Evolutionary conservation across 2,797 vertebrate species (phyloP).

Genomic region (Eidolon dupreanum): DNA sequence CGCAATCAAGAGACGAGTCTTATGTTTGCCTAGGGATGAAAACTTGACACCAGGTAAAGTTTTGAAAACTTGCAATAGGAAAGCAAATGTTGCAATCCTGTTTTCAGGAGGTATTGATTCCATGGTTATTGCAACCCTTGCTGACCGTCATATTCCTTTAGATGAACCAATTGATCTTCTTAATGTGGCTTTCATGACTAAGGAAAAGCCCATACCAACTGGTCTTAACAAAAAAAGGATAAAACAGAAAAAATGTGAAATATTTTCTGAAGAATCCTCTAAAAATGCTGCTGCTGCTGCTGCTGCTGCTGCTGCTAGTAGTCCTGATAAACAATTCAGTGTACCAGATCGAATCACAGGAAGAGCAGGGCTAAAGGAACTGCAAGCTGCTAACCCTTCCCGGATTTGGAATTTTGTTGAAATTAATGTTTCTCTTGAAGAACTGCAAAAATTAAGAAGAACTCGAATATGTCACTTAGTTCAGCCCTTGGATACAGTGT

Average conservation of each 20-base stretch:
- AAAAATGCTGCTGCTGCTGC: not conserved
- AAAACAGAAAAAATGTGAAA: slow-evolving; percentile 63
- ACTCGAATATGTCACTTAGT: slow-evolving; percentile 90
- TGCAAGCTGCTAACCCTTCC: slow-evolving; percentile 87
- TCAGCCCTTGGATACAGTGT: slow-evolving; percentile 92
- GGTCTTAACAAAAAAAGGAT: slow-evolving; percentile 69
- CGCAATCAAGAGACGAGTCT: slow-evolving; percentile 90
- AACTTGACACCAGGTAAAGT: not conserved
- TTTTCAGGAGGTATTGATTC: slow-evolving; percentile 98
- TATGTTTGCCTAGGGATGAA: slow-evolving; percentile 82
- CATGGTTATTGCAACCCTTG: slow-evolving; percentile 93
- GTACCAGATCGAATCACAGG: slow-evolving; percentile 96
- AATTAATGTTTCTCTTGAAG: slow-evolving; percentile 92
- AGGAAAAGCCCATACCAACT: slow-evolving; percentile 78
- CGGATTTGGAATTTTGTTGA: slow-evolving; percentile 97
- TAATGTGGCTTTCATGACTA: slow-evolving; percentile 95
- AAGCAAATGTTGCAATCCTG: slow-evolving; percentile 90
- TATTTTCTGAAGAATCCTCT: slow-evolving; percentile 9
- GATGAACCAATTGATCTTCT: slow-evolving; percentile 95
- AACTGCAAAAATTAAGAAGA: slow-evolving; percentile 89
- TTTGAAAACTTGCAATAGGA: not conserved
- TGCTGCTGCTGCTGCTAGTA: not conserved
- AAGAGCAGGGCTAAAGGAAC: slow-evolving; percentile 90
- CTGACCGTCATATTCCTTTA: slow-evolving; percentile 90
- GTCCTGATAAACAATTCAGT: slow-evolving; percentile 79